Conservation (phyloP, 2,113 vertebrate genomes). For the Eurypyga helias region DNA sequence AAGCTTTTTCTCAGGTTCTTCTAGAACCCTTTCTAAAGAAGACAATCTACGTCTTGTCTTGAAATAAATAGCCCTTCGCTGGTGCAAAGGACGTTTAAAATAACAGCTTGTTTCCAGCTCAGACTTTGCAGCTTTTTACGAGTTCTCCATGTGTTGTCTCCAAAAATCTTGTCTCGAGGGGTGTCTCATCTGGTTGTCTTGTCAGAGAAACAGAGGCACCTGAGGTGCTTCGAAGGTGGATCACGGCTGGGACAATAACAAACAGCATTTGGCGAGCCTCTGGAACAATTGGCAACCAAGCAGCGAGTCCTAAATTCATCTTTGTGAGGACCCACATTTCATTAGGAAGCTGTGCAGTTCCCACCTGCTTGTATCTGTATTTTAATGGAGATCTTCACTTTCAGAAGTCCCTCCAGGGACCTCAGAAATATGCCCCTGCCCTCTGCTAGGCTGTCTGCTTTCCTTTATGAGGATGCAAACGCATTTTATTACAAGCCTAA, state of each 20-base stretch:
- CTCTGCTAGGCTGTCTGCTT: background rate
- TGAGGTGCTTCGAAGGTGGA: background rate
- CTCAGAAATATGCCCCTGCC: background rate
- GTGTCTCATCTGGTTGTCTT: background rate
- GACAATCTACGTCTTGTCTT: background rate
- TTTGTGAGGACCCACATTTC: background rate
- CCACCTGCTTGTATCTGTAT: background rate
- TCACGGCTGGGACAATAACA: background rate
- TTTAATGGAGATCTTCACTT: background rate
- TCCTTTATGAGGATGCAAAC: background rate
- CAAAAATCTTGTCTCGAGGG: rapidly evolving
- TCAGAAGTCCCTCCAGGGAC: background rate
- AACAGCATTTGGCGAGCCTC: background rate
- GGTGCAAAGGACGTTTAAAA: background rate
- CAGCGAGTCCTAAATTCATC: background rate
- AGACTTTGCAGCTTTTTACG: background rate
- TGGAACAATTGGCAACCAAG: background rate
- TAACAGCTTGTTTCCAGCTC: background rate
- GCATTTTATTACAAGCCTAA: background rate
- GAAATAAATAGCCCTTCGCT: background rate
- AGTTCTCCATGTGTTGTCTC: background rate
- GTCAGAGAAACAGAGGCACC: background rate
- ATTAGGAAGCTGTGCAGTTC: background rate
- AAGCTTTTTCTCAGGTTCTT: background rate
- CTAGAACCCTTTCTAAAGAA: background rate